Evolutionary conservation across 1,140 invertebrate species (phyloP).

Genomic region (Bombus ignitus): DNA sequence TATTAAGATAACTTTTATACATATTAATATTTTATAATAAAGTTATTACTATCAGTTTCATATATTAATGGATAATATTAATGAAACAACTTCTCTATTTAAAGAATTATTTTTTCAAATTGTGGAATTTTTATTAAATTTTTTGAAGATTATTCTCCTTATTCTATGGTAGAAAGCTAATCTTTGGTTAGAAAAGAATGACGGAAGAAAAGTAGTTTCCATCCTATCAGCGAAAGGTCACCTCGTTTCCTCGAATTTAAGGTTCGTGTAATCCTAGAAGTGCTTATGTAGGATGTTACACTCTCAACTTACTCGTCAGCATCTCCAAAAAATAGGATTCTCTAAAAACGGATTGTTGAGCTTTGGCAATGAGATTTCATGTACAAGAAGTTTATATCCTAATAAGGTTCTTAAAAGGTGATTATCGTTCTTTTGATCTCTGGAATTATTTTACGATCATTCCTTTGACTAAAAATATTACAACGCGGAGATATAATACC

Average conservation of each 20-base stretch:
- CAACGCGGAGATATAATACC: no score
- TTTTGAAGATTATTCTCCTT: background rate
- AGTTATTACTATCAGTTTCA: no score
- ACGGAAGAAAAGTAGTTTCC: background rate
- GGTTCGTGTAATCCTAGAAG: background rate
- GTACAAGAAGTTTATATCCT: background rate
- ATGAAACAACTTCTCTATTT: background rate
- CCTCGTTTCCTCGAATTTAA: constrained; percentile 1
- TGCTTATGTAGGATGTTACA: constrained; percentile 8
- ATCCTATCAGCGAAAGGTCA: background rate
- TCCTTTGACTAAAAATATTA: background rate
- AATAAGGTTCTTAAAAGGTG: background rate
- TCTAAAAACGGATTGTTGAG: background rate
- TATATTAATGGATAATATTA: no score
- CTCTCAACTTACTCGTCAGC: background rate
- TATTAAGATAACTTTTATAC: background rate
- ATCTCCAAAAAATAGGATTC: background rate
- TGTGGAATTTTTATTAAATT: no score
- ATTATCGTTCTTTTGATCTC: background rate
- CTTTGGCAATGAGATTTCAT: background rate
- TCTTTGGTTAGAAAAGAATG: no score
- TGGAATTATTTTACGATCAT: background rate
- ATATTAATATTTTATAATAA: no score
- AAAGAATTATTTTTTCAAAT: background rate
- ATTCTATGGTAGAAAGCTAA: background rate